Percentiles rank a stretch among this genome's conserved stretches.
Evolutionary conservation across 64 coral and sea anemone species (phyloP).

Genomic region (Dendronephthya gigantea): DNA sequence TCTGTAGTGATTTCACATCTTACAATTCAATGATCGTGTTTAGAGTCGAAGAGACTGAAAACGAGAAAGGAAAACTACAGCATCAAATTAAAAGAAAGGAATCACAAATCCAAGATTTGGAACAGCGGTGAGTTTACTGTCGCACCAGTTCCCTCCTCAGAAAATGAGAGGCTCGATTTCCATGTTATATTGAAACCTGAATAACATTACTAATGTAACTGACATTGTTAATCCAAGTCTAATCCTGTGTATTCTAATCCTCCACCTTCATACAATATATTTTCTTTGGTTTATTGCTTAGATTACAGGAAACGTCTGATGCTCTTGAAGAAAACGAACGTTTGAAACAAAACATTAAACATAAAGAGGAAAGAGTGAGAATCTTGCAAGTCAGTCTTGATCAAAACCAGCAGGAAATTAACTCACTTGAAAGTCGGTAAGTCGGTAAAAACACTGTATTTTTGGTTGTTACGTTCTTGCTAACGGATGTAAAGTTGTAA

Average conservation of each 20-base stretch:
- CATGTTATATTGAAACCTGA: not conserved
- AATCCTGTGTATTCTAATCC: not conserved
- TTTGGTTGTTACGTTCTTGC: no score
- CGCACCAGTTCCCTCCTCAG: no score
- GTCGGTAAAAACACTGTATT: not conserved
- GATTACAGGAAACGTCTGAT: not conserved
- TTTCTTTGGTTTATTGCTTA: not conserved
- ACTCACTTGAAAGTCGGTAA: conserved; percentile 47
- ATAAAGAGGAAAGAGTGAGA: conserved; percentile 2
- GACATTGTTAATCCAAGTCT: no score
- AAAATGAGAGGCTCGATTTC: no score
- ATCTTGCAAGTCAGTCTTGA: conserved; percentile 13
- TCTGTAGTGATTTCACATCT: no score
- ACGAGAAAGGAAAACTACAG: conserved; percentile 71
- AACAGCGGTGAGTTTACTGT: conserved; percentile 59
- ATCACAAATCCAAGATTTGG: conserved; percentile 60
- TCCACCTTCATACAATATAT: not conserved
- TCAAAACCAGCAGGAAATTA: conserved; percentile 54
- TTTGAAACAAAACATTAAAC: not conserved
- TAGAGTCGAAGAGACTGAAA: conserved; percentile 38
- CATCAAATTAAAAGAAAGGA: conserved; percentile 92
- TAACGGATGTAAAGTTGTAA: no score
- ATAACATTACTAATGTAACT: no score
- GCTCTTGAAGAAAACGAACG: conserved; percentile 41
- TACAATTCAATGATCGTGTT: no score